Base-by-base conservation (phyloP, 1,140 invertebrate species). In the Asobara japonica region DNA sequence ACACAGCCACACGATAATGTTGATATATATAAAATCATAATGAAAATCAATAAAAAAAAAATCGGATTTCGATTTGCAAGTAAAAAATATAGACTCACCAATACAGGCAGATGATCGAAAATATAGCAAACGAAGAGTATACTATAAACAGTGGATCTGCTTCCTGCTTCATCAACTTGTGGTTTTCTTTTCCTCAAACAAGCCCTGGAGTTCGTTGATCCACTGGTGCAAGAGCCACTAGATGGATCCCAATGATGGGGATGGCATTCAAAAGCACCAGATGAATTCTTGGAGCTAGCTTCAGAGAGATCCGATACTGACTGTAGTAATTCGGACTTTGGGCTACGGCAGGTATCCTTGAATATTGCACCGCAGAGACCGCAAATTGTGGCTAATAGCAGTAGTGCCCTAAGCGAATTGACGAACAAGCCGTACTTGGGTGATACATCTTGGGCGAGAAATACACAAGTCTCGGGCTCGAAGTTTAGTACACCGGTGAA, bases 401-500 rank as follows among this genome's bases (percentile, higher is more conserved):
- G 77, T 3, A 87, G 51, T 8, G 82, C 78, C 62, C 89, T 83
- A 3, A 91, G 72, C 0, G 84, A 83, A 27, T 90, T 82, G 38
- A 89, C 82, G 69, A 90, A 89, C 2, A 90, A 73, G 0, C 88
- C 85, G 51, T 89, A 90, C 61, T 86, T 84, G 3, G 77, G 48
- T 18, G 89, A 89, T 71, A 89, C 82, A n/a, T 86, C 84, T 10
- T 87, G 80, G 0, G 89, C 86, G 30, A 90, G 74, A 68, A 89
- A 86, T 10, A 82, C 83, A 72, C 89, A 90, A 7, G 84, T 79
- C 1, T 84, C 78, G 2, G 83, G 82, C 65, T 86, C 83, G 74
- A 77, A 87, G 74, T 80, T 86, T 41, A 89, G 78, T 0, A 89
- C 81, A 0, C 84, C 86, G 0, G 87, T 87, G 7, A 87, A 78